A percentile compares a stretch with the other conserved stretches of the same genome.
Evolutionary conservation across 2,797 vertebrate species (phyloP).

Genomic region (Falco berigora): DNA sequence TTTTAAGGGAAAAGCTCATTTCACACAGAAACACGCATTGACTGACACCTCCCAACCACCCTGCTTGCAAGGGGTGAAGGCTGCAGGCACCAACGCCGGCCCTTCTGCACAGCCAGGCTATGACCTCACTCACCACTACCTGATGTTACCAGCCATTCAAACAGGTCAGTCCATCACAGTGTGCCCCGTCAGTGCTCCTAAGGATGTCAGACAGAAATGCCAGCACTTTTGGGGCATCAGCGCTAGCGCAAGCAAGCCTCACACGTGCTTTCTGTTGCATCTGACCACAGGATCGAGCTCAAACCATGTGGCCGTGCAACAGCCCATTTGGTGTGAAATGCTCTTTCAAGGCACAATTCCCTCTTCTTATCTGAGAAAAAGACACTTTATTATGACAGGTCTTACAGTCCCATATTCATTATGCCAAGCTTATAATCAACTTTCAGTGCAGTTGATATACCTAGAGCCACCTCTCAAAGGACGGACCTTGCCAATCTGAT

Average conservation of each 20-base stretch:
- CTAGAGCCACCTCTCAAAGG: background rate
- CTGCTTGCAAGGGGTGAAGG: background rate
- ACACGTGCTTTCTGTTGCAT: background rate
- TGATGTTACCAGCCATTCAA: background rate
- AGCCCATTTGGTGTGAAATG: background rate
- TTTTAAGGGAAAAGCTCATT: background rate
- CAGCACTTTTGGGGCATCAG: background rate
- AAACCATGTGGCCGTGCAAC: background rate
- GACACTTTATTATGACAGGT: background rate
- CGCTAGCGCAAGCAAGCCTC: background rate
- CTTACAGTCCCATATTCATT: background rate
- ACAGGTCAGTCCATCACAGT: background rate
- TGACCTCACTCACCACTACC: background rate
- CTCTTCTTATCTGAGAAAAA: background rate
- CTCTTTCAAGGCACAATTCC: background rate
- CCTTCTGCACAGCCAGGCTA: background rate
- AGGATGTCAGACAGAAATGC: background rate
- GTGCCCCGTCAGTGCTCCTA: background rate
- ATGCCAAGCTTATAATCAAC: background rate
- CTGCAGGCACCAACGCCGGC: background rate
- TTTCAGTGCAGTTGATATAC: background rate
- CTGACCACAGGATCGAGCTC: background rate
- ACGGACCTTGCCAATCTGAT: background rate
- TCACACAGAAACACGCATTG: background rate
- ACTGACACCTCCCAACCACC: background rate